Evolutionary conservation across 2,888 invertebrate genomes (phyloP).

Genomic region (Lycocerus yunnanus): DNA sequence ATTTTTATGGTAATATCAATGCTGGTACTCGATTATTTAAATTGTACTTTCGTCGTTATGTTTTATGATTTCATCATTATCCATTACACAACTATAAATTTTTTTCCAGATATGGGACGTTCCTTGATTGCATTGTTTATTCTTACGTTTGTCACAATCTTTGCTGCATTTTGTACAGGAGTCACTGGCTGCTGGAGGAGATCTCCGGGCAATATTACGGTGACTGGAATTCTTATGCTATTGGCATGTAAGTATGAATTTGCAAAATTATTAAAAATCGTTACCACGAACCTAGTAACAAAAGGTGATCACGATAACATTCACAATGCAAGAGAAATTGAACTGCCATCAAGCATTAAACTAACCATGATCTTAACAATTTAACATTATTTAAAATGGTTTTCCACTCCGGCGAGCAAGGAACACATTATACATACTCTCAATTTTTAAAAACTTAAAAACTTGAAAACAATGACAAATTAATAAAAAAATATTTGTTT

Average conservation of each 20-base stretch:
- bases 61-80: neutral
- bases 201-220: constrained; percentile 90
- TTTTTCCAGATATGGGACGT: constrained; percentile 77
- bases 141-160: constrained; percentile 87
- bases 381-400: neutral
- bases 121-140: constrained; percentile 93
- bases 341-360: neutral
- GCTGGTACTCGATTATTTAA: neutral
- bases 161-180: constrained; percentile 94
- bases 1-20: neutral
- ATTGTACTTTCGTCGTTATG: neutral
- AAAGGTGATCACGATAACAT: neutral
- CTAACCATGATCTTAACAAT: neutral
- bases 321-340: neutral
- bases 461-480: neutral
- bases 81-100: neutral
- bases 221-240: constrained; percentile 89
- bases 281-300: neutral
- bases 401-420: neutral
- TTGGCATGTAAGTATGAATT: constrained; percentile 77
- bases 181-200: constrained; percentile 96
- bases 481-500: constrained; percentile 36
- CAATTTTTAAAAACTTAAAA: neutral
- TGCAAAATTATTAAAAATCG: neutral
- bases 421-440: neutral